Evolutionary conservation across 2,113 vertebrate species (phyloP).

Genomic region (Cottus gobio): DNA sequence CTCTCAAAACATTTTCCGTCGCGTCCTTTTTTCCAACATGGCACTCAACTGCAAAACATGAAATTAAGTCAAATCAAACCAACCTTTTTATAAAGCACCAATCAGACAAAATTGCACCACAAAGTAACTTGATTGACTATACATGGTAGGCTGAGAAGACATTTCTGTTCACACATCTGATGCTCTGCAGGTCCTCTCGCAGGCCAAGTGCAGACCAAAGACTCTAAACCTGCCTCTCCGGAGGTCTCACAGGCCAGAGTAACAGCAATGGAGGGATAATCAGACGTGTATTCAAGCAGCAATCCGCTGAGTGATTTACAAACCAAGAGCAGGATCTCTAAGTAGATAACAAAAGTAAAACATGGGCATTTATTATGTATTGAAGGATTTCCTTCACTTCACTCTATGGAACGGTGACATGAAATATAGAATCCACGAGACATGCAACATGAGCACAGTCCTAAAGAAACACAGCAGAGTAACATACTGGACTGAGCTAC

Average conservation of each 20-base stretch:
- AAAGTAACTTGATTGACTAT: slow-evolving; percentile 15
- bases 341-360: slow-evolving; percentile 22
- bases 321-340: slow-evolving; percentile 7
- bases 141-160: background rate
- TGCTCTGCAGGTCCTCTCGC: slow-evolving; percentile 28
- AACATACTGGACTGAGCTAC: background rate
- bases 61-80: slow-evolving; percentile 7
- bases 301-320: slow-evolving; percentile 11
- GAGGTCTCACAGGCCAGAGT: background rate
- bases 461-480: background rate
- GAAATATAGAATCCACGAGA: slow-evolving; percentile 20
- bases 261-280: slow-evolving; percentile 8
- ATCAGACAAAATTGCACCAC: background rate
- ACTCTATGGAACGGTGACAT: background rate
- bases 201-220: slow-evolving; percentile 11
- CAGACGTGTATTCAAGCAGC: slow-evolving; percentile 4
- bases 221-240: slow-evolving; percentile 28
- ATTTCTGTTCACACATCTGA: slow-evolving; percentile 40
- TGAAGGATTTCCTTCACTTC: slow-evolving; percentile 22
- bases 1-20: slow-evolving; percentile 16
- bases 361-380: slow-evolving; percentile 18
- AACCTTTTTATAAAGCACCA: background rate
- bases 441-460: slow-evolving; percentile 4
- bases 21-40: slow-evolving; percentile 6
- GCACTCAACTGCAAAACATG: slow-evolving; percentile 18